Evolutionary conservation across 2,888 invertebrate species (phyloP).

Genomic region (Blomia tropicalis): DNA sequence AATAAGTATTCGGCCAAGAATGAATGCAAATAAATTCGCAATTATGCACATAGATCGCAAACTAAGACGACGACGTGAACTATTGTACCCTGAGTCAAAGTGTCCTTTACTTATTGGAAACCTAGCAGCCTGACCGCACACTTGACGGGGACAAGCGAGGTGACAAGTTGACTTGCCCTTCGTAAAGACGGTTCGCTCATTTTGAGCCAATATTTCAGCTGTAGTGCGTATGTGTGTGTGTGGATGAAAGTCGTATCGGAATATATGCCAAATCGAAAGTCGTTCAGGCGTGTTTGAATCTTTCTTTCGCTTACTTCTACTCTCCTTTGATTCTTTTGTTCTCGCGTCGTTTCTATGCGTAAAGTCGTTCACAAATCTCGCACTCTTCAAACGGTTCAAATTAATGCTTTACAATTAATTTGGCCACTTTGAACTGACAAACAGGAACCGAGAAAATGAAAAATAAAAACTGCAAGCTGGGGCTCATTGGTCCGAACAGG

Average conservation of each 20-base stretch:
- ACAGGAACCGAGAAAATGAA: too few species aligned
- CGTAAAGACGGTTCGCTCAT: not conserved
- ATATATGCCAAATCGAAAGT: not conserved
- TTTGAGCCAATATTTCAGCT: not conserved
- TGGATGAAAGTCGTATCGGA: too few species aligned
- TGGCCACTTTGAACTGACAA: too few species aligned
- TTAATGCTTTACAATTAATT: not conserved
- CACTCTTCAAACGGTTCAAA: not conserved
- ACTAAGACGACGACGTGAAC: not conserved
- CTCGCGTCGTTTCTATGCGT: too few species aligned
- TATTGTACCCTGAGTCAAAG: not conserved
- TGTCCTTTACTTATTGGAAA: not conserved
- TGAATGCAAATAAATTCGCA: conserved; percentile 11
- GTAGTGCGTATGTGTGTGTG: too few species aligned
- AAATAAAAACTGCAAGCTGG: too few species aligned
- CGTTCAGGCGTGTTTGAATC: not conserved
- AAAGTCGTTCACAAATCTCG: too few species aligned
- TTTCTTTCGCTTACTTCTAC: too few species aligned
- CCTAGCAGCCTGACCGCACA: not conserved
- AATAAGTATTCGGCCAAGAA: too few species aligned
- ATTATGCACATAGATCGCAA: conserved; percentile 3
- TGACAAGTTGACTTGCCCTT: conserved; percentile 11
- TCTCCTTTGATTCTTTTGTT: too few species aligned
- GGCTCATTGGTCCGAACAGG: too few species aligned
- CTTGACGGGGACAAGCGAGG: conserved; percentile 4